phyloP scores from a whole-genome alignment of 2,797 vertebrate species.

The Oceanodroma leucorhoa region DNA sequence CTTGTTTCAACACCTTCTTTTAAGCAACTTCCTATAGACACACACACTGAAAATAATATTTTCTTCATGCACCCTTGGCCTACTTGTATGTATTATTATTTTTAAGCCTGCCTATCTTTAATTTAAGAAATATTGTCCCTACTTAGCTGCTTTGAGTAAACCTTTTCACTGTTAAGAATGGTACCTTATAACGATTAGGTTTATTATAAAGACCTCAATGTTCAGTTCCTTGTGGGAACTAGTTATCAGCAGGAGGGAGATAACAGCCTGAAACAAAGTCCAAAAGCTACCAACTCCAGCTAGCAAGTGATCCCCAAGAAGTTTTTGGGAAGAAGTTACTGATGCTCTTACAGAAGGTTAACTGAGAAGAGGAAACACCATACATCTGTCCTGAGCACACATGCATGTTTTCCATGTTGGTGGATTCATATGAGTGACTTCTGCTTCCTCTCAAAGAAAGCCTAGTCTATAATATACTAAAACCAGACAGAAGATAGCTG shows the following conservation, averaged over 20 bases:
- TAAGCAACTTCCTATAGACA: not conserved
- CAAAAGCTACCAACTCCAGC: not conserved
- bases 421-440: not conserved
- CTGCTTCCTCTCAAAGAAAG: not conserved
- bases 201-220: not conserved
- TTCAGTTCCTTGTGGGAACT: not conserved
- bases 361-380: not conserved
- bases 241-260: not conserved
- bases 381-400: not conserved
- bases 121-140: not conserved
- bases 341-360: not conserved
- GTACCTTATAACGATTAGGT: not conserved
- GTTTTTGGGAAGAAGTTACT: not conserved
- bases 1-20: not conserved
- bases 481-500: not conserved
- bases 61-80: not conserved
- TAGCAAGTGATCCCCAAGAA: not conserved
- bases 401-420: not conserved
- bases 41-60: not conserved
- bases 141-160: not conserved
- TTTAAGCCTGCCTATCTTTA: not conserved
- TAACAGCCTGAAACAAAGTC: not conserved
- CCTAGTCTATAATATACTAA: not conserved
- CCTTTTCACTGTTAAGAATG: not conserved
- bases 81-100: not conserved